A percentile compares a stretch with the other conserved stretches of the same genome.
Evolutionary conservation across 2,113 vertebrate species (phyloP).

Genomic region (Zeus faber): DNA sequence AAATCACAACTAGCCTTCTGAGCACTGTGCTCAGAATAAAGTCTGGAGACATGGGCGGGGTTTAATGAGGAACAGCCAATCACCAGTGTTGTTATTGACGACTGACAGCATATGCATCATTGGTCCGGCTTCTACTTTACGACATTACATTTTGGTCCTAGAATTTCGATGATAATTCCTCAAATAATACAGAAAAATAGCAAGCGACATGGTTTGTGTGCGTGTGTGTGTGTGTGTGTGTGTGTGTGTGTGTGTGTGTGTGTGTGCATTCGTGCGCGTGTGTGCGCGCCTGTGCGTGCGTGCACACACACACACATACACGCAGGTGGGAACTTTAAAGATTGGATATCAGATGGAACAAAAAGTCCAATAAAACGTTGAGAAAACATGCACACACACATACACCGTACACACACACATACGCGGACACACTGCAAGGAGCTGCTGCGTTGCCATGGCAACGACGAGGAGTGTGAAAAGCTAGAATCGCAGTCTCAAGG

Average conservation of each 20-base stretch:
- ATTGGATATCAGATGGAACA: slow-evolving; percentile 39
- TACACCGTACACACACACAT: slow-evolving; percentile 20
- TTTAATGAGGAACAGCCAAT: too few species aligned
- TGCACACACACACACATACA: slow-evolving; percentile 8
- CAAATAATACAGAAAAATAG: background rate
- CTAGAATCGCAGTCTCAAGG: slow-evolving; percentile 61
- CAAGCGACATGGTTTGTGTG: background rate
- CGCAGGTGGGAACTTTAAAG: slow-evolving; percentile 39
- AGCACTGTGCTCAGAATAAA: too few species aligned
- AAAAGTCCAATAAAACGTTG: slow-evolving; percentile 44
- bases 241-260: slow-evolving; percentile 1
- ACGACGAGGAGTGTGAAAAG: slow-evolving; percentile 49
- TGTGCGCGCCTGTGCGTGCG: too few species aligned
- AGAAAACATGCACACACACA: slow-evolving; percentile 30
- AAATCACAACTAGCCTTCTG: too few species aligned
- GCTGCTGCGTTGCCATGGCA: slow-evolving; percentile 63
- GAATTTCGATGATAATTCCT: too few species aligned
- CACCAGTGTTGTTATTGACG: too few species aligned
- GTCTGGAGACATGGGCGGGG: too few species aligned
- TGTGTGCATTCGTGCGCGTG: slow-evolving; percentile 2
- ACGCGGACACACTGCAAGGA: slow-evolving; percentile 33
- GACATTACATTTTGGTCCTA: too few species aligned
- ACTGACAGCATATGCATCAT: too few species aligned
- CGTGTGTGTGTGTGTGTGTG: slow-evolving; percentile 1
- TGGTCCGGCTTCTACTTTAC: too few species aligned